Evolutionary conservation across 2,797 vertebrate species (phyloP).

Genomic region (Phalloptychus januarius): DNA sequence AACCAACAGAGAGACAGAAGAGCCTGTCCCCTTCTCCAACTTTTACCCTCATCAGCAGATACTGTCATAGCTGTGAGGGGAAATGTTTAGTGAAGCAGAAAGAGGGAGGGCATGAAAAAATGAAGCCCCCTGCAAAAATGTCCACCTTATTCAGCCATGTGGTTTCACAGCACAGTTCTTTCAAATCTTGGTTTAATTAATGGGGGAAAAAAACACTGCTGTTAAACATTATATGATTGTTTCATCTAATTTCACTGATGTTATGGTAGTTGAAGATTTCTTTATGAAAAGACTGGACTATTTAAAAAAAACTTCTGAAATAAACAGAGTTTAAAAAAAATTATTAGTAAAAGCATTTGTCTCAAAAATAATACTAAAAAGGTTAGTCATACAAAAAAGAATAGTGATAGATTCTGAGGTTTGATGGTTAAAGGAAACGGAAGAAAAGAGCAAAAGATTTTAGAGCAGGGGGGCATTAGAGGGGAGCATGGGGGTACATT

Average conservation of each 20-base stretch:
- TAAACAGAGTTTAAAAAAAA: not conserved
- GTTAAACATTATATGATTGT: conserved; percentile 36
- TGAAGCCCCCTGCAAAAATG: conserved; percentile 27
- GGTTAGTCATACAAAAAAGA: not conserved
- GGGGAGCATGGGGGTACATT: conserved; percentile 42
- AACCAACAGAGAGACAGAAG: conserved; percentile 36
- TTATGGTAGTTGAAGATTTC: not conserved
- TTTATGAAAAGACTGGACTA: not conserved
- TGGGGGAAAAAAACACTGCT: conserved; percentile 17
- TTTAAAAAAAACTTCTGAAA: not conserved
- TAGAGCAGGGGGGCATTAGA: conserved; percentile 35
- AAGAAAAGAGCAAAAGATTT: conserved; percentile 34
- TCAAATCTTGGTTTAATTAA: conserved; percentile 54
- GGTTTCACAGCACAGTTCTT: conserved; percentile 38
- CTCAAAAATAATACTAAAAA: conserved; percentile 6
- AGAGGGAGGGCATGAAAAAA: conserved; percentile 27
- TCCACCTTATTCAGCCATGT: conserved; percentile 45
- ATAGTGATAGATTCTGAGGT: conserved; percentile 25
- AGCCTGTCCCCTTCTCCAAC: conserved; percentile 46
- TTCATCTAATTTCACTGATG: conserved; percentile 30
- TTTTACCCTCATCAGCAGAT: conserved; percentile 61
- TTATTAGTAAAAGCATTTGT: not conserved
- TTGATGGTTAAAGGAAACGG: conserved; percentile 18
- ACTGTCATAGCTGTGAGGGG: conserved; percentile 49
- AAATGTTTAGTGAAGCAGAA: conserved; percentile 57